phyloP scores from a whole-genome alignment of 2,113 vertebrate genomes.

The Albula glossodonta region DNA sequence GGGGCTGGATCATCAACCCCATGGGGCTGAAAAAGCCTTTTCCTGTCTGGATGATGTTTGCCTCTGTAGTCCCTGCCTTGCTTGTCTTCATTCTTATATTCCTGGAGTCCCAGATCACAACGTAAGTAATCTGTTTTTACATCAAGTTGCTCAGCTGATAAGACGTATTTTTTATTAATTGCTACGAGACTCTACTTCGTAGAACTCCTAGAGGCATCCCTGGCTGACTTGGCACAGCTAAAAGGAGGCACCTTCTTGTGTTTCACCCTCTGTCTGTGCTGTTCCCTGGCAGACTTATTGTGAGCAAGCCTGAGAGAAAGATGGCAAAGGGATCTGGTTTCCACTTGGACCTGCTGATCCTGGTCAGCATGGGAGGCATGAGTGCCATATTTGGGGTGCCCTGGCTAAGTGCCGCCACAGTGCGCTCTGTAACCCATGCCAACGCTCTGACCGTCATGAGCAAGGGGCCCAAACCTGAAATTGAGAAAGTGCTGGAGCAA shows the following conservation, averaged over 20 bases:
- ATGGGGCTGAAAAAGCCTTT: slow-evolving; percentile 62
- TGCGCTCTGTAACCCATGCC: slow-evolving; percentile 89
- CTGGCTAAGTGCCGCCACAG: slow-evolving; percentile 93
- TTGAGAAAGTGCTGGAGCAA: slow-evolving; percentile 89
- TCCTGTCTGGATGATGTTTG: slow-evolving; percentile 91
- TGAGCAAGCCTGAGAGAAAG: slow-evolving; percentile 94
- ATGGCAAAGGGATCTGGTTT: slow-evolving; percentile 93
- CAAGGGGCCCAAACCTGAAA: slow-evolving; percentile 74
- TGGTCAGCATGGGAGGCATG: slow-evolving; percentile 89
- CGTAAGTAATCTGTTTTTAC: slow-evolving; percentile 71
- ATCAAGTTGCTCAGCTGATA: neutral
- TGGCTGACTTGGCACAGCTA: neutral
- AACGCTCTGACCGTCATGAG: slow-evolving; percentile 91
- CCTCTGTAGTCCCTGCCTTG: slow-evolving; percentile 78
- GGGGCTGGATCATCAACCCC: slow-evolving; percentile 88
- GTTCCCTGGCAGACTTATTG: slow-evolving; percentile 74
- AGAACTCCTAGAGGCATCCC: neutral
- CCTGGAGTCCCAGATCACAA: slow-evolving; percentile 96
- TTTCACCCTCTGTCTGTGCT: neutral
- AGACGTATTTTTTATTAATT: neutral
- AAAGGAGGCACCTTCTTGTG: neutral
- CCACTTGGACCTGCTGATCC: slow-evolving; percentile 89
- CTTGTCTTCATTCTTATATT: slow-evolving; percentile 98
- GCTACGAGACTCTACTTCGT: neutral
- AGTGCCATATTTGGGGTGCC: slow-evolving; percentile 87